Conservation (phyloP, 2,113 vertebrate genomes). For the Silurus glanis region DNA sequence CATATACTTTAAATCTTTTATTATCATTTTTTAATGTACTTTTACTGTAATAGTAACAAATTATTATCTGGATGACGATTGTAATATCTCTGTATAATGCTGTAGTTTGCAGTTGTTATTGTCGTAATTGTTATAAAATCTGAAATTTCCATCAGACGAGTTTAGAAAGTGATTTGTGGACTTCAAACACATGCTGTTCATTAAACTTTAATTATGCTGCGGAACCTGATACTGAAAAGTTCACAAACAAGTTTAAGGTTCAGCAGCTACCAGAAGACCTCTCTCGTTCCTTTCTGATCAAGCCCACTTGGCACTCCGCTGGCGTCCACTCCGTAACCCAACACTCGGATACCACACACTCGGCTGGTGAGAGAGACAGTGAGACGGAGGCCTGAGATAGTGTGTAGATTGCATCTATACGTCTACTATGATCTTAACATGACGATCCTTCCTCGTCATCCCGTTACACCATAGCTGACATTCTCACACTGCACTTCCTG, state of each 20-base stretch:
- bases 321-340: conserved; percentile 41
- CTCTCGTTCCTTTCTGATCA: neutral
- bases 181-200: no score
- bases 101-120: neutral
- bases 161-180: no score
- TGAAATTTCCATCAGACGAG: no score
- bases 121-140: no score
- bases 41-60: no score
- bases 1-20: neutral
- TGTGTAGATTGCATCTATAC: conserved; percentile 12
- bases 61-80: no score
- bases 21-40: neutral
- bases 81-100: neutral
- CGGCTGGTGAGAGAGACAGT: conserved; percentile 35
- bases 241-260: neutral
- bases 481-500: conserved; percentile 37
- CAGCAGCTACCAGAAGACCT: conserved; percentile 2
- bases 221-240: neutral
- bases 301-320: conserved; percentile 26
- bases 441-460: conserved; percentile 25
- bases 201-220: no score
- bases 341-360: conserved; percentile 39
- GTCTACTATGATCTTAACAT: conserved; percentile 44
- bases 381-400: neutral
- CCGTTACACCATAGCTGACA: conserved; percentile 44